Percentiles rank a stretch among this genome's conserved stretches.
These are phyloP conservation scores for Hydractinia echinata DNA, from an alignment of 30 jellyfish, hydroid and myxozoan species.

Conservation along the genomic window DNA sequence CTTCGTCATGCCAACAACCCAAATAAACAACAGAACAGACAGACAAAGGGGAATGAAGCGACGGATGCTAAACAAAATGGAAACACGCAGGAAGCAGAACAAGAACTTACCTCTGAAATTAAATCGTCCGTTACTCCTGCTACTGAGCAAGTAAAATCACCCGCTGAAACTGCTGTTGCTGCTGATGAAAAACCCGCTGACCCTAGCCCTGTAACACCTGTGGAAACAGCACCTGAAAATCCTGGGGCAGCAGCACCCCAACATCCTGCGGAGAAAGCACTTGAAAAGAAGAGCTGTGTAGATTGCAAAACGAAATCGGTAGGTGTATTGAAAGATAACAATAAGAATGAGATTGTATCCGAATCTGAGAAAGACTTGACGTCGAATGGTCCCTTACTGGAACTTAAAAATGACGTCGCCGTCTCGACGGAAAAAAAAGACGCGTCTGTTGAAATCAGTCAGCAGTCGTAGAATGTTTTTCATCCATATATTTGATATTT, in stretches of 20 bases:
- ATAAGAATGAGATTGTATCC: conserved; percentile 8
- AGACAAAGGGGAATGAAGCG: conserved; percentile 28
- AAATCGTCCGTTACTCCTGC: conserved; percentile 10
- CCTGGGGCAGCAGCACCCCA: neutral
- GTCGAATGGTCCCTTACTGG: neutral
- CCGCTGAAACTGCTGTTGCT: neutral
- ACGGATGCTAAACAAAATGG: conserved; percentile 17
- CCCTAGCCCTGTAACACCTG: neutral
- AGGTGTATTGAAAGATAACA: neutral
- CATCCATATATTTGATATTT: neutral
- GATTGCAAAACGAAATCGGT: neutral
- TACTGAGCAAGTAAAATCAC: neutral
- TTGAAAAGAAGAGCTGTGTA: neutral
- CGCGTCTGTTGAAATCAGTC: neutral
- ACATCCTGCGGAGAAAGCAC: neutral
- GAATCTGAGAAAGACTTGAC: conserved; percentile 11
- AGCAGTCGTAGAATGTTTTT: neutral
- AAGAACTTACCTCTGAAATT: conserved; percentile 8
- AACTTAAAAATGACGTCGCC: neutral
- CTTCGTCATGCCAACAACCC: conserved; percentile 28
- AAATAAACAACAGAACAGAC: conserved; percentile 27
- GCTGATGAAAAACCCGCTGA: neutral
- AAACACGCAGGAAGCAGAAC: conserved; percentile 35
- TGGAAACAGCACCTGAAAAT: neutral
- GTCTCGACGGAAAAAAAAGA: neutral